phyloP scores from a whole-genome alignment of 2,797 vertebrate genomes.

The Paramormyrops hopkinsi region DNA sequence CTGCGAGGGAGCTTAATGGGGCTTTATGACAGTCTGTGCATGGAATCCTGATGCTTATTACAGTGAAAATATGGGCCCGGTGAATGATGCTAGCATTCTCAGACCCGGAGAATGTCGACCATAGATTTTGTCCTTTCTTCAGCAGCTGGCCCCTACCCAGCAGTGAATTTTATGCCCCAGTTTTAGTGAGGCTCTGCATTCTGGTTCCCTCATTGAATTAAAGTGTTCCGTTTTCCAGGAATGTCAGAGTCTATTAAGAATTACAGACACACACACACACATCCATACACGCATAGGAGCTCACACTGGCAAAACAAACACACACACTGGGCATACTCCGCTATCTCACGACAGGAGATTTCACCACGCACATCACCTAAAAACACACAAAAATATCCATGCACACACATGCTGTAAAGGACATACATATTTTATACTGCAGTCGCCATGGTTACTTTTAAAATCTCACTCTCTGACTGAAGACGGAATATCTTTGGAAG shows the following conservation, averaged over 20 bases:
- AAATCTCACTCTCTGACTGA: slow-evolving; percentile 12
- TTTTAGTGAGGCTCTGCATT: slow-evolving; percentile 44
- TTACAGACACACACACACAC: slow-evolving; percentile 17
- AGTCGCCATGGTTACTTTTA: slow-evolving; percentile 25
- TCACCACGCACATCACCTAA: not conserved
- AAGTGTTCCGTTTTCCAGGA: slow-evolving; percentile 34
- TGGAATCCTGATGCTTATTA: slow-evolving; percentile 19
- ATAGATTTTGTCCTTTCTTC: slow-evolving; percentile 16
- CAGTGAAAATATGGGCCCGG: not conserved
- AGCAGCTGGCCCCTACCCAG: slow-evolving; percentile 28
- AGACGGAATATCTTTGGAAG: slow-evolving; percentile 25
- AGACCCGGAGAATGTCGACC: slow-evolving; percentile 12
- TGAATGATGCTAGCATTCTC: slow-evolving; percentile 18
- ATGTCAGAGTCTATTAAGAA: slow-evolving; percentile 33
- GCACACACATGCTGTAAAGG: not conserved
- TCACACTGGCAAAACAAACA: not conserved
- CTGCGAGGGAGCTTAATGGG: slow-evolving; percentile 3
- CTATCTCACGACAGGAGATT: not conserved
- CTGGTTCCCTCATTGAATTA: slow-evolving; percentile 33
- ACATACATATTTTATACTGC: slow-evolving; percentile 17
- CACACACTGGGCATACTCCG: not conserved
- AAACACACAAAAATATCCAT: slow-evolving; percentile 10
- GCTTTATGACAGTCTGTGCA: not conserved
- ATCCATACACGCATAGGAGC: slow-evolving; percentile 15
- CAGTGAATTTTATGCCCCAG: slow-evolving; percentile 42